phyloP scores from a whole-genome alignment of 2,113 vertebrate species.

The Lipotes vexillifer region DNA sequence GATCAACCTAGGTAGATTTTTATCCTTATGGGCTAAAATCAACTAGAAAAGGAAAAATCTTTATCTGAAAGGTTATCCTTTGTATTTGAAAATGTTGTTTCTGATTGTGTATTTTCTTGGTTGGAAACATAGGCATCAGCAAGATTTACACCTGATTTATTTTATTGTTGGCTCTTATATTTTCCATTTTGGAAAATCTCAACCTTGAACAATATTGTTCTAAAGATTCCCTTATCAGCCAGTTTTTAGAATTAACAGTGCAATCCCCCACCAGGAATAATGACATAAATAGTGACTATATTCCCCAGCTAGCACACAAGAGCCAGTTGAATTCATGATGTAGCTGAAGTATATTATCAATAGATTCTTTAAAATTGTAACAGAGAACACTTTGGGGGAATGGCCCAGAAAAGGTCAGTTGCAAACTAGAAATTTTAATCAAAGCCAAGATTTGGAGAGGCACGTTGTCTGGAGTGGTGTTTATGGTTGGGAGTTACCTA shows the following conservation, averaged over 20 bases:
- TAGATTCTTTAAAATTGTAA: neutral
- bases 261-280: neutral
- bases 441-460: neutral
- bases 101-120: neutral
- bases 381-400: neutral
- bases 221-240: neutral
- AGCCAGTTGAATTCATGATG: neutral
- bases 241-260: neutral
- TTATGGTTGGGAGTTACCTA: neutral
- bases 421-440: neutral
- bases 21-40: neutral
- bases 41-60: neutral
- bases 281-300: neutral
- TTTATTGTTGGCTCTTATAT: neutral
- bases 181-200: neutral
- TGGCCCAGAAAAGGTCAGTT: neutral
- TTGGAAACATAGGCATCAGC: neutral
- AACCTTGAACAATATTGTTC: neutral
- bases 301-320: neutral
- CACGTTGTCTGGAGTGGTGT: neutral
- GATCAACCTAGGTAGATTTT: neutral
- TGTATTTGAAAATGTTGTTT: neutral
- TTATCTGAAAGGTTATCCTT: neutral
- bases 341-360: neutral
- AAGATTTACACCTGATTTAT: neutral